A percentile compares a stretch with the other conserved stretches of the same genome.
Evolutionary conservation across 1,140 invertebrate genomes (phyloP).

Genomic region (Euwallacea similis): DNA sequence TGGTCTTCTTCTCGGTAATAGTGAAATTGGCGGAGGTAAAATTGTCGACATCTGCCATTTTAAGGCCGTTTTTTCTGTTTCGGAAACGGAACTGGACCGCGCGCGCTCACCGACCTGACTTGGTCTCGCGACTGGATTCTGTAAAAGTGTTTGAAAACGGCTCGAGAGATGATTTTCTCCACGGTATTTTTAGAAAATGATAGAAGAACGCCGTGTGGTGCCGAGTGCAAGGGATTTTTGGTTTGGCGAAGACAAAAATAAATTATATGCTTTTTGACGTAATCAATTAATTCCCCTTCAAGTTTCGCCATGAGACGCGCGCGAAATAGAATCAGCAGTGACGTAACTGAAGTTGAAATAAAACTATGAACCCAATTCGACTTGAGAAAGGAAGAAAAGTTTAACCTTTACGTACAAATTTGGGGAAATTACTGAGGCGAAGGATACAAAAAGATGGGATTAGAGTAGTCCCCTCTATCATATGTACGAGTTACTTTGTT

Average conservation of each 20-base stretch:
- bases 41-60: constrained; percentile 82
- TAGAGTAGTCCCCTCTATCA: too few species aligned
- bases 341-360: neutral
- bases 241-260: constrained; percentile 38
- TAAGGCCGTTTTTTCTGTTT: constrained; percentile 13
- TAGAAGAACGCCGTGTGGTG: constrained; percentile 51
- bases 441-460: too few species aligned
- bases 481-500: too few species aligned
- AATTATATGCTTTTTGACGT: constrained; percentile 42
- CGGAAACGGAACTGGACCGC: constrained; percentile 28
- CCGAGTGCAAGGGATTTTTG: constrained; percentile 46
- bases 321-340: constrained; percentile 8
- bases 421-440: too few species aligned
- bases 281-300: constrained; percentile 39
- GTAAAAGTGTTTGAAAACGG: constrained; percentile 48
- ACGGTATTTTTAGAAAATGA: constrained; percentile 55
- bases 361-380: too few species aligned
- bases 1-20: constrained; percentile 81
- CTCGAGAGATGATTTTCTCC: constrained; percentile 44
- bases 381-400: too few species aligned
- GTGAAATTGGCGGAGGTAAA: constrained; percentile 75
- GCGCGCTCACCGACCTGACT: constrained; percentile 43
- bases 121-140: constrained; percentile 47
- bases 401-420: too few species aligned
- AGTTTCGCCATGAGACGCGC: constrained; percentile 8